phyloP scores from a whole-genome alignment of 2,888 invertebrate genomes.

The Nineta flava region DNA sequence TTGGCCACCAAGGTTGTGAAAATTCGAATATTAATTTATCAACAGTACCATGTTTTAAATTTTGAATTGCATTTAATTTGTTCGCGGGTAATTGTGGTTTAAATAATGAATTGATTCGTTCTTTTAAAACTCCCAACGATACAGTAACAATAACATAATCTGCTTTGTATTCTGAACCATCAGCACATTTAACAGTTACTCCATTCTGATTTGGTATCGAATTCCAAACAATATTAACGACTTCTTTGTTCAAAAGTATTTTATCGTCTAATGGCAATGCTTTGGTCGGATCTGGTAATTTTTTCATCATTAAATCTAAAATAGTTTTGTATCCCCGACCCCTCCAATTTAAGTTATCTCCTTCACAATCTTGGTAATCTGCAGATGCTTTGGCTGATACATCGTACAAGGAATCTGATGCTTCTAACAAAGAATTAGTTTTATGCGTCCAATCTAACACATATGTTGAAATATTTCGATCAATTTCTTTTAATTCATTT shows the following conservation, averaged over 20 bases:
- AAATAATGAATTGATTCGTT: slow-evolving; percentile 34
- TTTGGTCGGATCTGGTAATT: slow-evolving; percentile 18
- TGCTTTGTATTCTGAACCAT: slow-evolving; percentile 35
- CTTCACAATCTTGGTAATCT: too few relatives aligned
- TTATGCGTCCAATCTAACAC: too few relatives aligned
- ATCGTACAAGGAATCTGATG: too few relatives aligned
- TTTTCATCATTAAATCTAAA: too few relatives aligned
- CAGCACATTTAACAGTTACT: slow-evolving; percentile 31
- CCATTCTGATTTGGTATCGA: slow-evolving; percentile 12
- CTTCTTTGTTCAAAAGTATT: too few relatives aligned
- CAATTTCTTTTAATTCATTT: too few relatives aligned
- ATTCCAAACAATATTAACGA: slow-evolving; percentile 21
- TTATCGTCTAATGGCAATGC: slow-evolving; percentile 20
- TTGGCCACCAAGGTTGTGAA: slow-evolving; percentile 45
- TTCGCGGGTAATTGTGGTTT: slow-evolving; percentile 33
- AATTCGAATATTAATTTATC: slow-evolving; percentile 52
- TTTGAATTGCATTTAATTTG: slow-evolving; percentile 39
- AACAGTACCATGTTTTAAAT: slow-evolving; percentile 44
- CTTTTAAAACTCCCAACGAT: slow-evolving; percentile 53
- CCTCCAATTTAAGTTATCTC: too few relatives aligned
- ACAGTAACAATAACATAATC: slow-evolving; percentile 50
- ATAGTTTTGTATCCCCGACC: too few relatives aligned
- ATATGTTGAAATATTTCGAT: too few relatives aligned
- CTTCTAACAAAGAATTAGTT: too few relatives aligned
- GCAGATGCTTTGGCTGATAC: too few relatives aligned